These are phyloP conservation scores for Macrobrachium nipponense DNA, from an alignment of 1,140 invertebrate genomes.

Conservation along the genomic window DNA sequence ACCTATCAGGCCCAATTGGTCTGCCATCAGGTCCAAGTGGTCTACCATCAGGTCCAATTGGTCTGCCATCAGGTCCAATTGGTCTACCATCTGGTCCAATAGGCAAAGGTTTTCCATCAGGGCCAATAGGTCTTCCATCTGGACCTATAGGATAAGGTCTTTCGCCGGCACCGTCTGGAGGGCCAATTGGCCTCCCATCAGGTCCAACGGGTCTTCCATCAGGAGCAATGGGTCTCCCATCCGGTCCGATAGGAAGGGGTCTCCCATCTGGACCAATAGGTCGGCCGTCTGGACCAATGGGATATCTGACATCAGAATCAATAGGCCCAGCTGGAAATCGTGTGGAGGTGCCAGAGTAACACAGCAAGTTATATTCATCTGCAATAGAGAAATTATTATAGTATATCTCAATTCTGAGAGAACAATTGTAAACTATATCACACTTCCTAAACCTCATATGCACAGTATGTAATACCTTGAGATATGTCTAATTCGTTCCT, in stretches of 20 bases:
- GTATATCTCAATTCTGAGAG: too few relatives aligned
- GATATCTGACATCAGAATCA: background rate
- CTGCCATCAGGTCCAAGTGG: slow-evolving; percentile 31
- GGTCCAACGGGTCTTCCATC: background rate
- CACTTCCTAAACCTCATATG: too few relatives aligned
- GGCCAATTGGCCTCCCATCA: background rate
- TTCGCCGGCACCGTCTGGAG: too few relatives aligned
- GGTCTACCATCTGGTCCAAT: slow-evolving; percentile 7
- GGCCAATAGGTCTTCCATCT: slow-evolving; percentile 44
- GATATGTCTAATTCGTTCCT: too few relatives aligned
- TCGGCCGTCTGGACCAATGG: background rate
- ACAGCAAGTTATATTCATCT: background rate
- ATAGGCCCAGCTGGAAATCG: background rate
- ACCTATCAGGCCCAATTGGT: slow-evolving; percentile 30
- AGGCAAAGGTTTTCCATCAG: slow-evolving; percentile 31
- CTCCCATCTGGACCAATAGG: background rate
- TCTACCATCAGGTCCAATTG: slow-evolving; percentile 34
- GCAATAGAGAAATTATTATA: background rate
- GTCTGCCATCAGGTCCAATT: slow-evolving; percentile 35
- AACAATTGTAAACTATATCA: too few relatives aligned
- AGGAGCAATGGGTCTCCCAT: slow-evolving; percentile 17
- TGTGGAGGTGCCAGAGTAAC: slow-evolving; percentile 15
- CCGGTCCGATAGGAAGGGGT: background rate
- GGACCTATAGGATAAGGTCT: background rate
- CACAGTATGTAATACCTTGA: too few relatives aligned